Percentiles rank a stretch among this genome's conserved stretches.
phyloP scores from a whole-genome alignment of 2,888 invertebrate genomes.

The Dendrolimus houi region DNA sequence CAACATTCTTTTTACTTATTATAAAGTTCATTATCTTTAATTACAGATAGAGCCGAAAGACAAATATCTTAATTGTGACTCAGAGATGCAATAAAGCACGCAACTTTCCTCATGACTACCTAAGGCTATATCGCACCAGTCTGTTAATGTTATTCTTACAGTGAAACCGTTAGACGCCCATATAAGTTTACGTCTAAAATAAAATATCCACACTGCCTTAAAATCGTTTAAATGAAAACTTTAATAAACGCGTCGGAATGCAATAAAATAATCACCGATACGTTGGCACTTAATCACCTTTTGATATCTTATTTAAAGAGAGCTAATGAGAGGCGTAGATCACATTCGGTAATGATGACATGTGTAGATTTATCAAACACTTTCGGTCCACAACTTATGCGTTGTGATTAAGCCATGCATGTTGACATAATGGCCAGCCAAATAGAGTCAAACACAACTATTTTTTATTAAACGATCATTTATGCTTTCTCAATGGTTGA shows the following conservation, averaged over 20 bases:
- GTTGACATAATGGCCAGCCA: conserved; percentile 66
- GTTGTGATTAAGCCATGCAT: conserved; percentile 59
- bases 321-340: conserved; percentile 70
- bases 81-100: conserved; percentile 15
- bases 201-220: neutral
- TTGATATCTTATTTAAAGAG: conserved; percentile 68
- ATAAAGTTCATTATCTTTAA: neutral
- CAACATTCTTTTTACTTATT: conserved; percentile 22
- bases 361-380: conserved; percentile 65
- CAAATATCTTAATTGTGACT: conserved; percentile 12
- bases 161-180: conserved; percentile 25
- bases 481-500: neutral
- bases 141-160: conserved; percentile 35
- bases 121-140: conserved; percentile 30
- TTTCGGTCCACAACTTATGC: conserved; percentile 66
- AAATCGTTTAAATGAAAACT: conserved; percentile 5
- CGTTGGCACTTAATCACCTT: conserved; percentile 56
- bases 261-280: conserved; percentile 63
- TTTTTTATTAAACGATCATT: conserved; percentile 36
- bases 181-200: neutral
- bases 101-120: conserved; percentile 20
- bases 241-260: conserved; percentile 56
- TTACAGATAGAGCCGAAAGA: neutral
- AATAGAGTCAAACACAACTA: conserved; percentile 54
- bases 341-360: conserved; percentile 69